Conservation (phyloP, 1,140 invertebrate species). For the Oppia nitens region DNA sequence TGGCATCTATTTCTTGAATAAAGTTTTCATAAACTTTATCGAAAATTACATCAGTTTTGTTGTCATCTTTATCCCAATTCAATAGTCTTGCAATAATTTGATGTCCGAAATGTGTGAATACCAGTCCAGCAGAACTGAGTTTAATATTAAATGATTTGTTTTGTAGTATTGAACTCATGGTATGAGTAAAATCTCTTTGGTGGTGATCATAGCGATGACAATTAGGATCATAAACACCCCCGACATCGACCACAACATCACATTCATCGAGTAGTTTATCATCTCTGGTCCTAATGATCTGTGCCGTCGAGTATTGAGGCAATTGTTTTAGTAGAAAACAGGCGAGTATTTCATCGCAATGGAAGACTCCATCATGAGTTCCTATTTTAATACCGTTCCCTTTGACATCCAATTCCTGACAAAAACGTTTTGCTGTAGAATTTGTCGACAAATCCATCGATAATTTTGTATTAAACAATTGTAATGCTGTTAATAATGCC, state of each 20-base stretch:
- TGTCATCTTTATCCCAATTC: constrained; percentile 24
- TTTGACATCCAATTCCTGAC: not conserved
- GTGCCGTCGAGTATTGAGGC: constrained; percentile 58
- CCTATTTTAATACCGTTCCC: constrained; percentile 32
- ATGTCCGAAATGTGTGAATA: constrained; percentile 80
- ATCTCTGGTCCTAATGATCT: constrained; percentile 54
- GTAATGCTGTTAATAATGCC: no score
- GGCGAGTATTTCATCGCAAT: constrained; percentile 89
- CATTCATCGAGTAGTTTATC: constrained; percentile 51
- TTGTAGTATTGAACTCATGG: constrained; percentile 39
- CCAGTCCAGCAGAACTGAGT: constrained; percentile 83
- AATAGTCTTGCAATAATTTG: constrained; percentile 44
- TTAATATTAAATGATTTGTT: constrained; percentile 41
- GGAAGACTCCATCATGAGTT: constrained; percentile 53
- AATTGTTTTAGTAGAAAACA: constrained; percentile 73
- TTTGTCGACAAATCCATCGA: not conserved
- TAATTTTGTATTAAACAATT: no score
- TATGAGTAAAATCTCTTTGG: constrained; percentile 47
- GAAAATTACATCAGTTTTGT: constrained; percentile 43
- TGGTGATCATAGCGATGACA: constrained; percentile 80
- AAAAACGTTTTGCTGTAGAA: not conserved
- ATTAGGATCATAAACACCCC: constrained; percentile 54
- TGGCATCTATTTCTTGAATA: constrained; percentile 83
- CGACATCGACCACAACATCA: constrained; percentile 93
- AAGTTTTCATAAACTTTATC: constrained; percentile 72